Percentiles rank a stretch among this genome's conserved stretches.
Conservation (phyloP, 2,797 vertebrate species). For the Rhinatrema bivittatum region DNA sequence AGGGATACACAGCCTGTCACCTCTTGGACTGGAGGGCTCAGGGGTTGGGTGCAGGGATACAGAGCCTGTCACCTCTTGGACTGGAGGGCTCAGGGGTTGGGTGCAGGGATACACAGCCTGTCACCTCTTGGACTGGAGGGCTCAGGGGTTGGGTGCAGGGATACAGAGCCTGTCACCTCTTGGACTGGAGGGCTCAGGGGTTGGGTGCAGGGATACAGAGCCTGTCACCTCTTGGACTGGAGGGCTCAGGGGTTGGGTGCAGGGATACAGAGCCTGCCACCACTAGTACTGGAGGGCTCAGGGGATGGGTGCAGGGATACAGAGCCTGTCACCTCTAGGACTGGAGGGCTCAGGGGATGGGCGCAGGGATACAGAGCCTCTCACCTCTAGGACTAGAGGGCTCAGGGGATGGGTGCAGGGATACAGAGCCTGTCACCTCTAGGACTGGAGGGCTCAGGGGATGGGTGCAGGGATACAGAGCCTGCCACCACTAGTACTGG, state of each 20-base stretch:
- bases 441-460: slow-evolving; percentile 11
- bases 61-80: too few species aligned
- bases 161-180: neutral
- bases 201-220: slow-evolving; percentile 28
- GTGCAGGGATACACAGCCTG: slow-evolving; percentile 29
- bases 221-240: slow-evolving; percentile 14
- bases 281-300: too few species aligned
- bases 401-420: too few species aligned
- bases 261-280: neutral
- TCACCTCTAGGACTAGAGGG: too few species aligned
- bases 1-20: slow-evolving; percentile 31
- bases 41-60: neutral
- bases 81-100: too few species aligned
- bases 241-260: neutral
- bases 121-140: slow-evolving; percentile 8
- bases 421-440: slow-evolving; percentile 26
- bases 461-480: too few species aligned
- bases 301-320: slow-evolving; percentile 28
- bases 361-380: neutral
- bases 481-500: too few species aligned
- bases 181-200: too few species aligned
- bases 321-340: slow-evolving; percentile 12
- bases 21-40: slow-evolving; percentile 5
- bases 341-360: slow-evolving; percentile 3
- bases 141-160: neutral